Evolutionary conservation across 2,797 vertebrate species (phyloP), one percentile per base, ranked within the genome.

Genomic region (Sebastolobus alascanus): DNA sequence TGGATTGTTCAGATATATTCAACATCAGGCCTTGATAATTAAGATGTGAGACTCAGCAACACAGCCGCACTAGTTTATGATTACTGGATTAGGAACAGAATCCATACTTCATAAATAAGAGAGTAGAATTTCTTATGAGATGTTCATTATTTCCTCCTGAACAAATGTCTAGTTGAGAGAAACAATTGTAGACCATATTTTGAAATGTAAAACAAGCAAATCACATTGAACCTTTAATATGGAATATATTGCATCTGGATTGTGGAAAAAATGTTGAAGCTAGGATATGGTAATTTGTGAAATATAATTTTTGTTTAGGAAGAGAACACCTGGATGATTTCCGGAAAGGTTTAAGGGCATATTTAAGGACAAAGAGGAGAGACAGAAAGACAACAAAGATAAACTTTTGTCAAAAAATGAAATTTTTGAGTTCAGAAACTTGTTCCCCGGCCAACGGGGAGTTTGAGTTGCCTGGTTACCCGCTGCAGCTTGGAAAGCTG

Each of bases 1-100:
- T 89, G 83, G 79, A 90, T 83, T 78, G 82, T 90, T 90, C 72
- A 79, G 77, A 89, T 86, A 87, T 88, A 87, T 84, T 87, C 67
- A 84, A 29, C 82, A 84, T 82, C 66, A 77, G 79, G 63, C 74
- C 66, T 77, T 43, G 18, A 61, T 89, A 73, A 91, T 82, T 73
- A 80, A 79, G 80, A 87, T 79, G 73, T 82, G 68, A 52, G 79
- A 90, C 72, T 91, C 73, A 75, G 75, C 82, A 83, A 70, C 43
- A 79, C 79, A 59, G 69, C 70, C 80, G 70, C 60, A 66, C 61
- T 33, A 59, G 80, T 83, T 84, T 70, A 83, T 80, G 82, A 85
- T 82, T 59, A 67, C 73, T 81, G 70, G 67, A 87, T 89, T 68
- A 80, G 55, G 67, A 79, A 70, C n/a, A 63, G 25, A 73, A 46